Conservation (phyloP, 2,888 invertebrate species). For the Sycophila texana region DNA sequence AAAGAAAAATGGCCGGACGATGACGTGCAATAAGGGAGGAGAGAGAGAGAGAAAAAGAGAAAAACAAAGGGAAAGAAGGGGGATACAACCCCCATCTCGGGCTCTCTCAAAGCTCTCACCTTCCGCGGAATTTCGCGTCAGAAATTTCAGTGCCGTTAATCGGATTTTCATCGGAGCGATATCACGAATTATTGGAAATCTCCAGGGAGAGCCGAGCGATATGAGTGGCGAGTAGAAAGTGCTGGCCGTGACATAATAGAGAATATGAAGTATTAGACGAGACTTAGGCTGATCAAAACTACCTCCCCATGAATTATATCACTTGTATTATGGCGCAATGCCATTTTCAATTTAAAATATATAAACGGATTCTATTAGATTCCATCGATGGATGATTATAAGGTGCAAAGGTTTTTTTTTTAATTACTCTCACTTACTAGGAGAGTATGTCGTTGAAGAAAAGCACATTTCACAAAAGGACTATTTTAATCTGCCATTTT, state of each 20-base stretch:
- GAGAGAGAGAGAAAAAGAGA: neutral
- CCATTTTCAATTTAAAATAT: too few relatives aligned
- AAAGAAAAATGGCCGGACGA: neutral
- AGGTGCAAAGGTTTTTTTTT: too few relatives aligned
- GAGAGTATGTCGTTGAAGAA: too few relatives aligned
- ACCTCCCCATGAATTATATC: too few relatives aligned
- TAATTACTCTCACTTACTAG: too few relatives aligned
- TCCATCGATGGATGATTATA: too few relatives aligned
- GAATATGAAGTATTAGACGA: too few relatives aligned
- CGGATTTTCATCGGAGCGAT: constrained; percentile 60
- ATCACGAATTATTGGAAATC: constrained; percentile 65
- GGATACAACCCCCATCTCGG: neutral
- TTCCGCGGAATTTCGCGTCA: constrained; percentile 27
- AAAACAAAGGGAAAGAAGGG: neutral
- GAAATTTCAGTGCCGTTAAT: constrained; percentile 58
- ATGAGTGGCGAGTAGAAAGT: neutral
- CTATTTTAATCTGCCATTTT: too few relatives aligned
- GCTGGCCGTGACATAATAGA: neutral
- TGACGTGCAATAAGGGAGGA: neutral
- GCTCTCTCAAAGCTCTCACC: neutral
- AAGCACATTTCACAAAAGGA: too few relatives aligned
- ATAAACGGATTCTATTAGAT: too few relatives aligned
- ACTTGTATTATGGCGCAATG: too few relatives aligned
- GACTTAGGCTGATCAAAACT: too few relatives aligned
- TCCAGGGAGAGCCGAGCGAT: constrained; percentile 33